phyloP scores from a whole-genome alignment of 23 tunicate species.

The Pegea sp. region DNA sequence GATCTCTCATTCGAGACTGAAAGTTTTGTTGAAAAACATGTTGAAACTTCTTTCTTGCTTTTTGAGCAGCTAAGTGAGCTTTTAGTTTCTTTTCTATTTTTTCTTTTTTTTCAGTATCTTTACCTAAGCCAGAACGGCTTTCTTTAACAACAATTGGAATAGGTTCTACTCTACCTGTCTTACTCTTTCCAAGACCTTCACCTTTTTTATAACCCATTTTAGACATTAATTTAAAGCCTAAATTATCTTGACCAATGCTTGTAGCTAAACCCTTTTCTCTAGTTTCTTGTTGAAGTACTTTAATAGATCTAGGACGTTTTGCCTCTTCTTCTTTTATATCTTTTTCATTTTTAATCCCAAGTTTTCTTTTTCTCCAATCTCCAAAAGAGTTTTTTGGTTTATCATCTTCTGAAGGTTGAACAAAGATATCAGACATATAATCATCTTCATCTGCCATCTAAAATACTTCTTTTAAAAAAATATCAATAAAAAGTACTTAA shows the following conservation, averaged over 20 bases:
- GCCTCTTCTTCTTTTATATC: conserved; percentile 7
- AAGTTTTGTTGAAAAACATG: conserved; percentile 26
- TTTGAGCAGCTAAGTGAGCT: conserved; percentile 12
- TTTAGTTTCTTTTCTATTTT: conserved; percentile 9
- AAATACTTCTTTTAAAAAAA: too few relatives aligned
- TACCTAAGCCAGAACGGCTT: conserved; percentile 49
- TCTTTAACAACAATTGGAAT: conserved; percentile 54
- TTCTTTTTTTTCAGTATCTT: conserved; percentile 44
- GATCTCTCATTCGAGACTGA: conserved; percentile 50
- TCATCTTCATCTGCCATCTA: conserved; percentile 52
- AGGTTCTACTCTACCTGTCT: conserved; percentile 64
- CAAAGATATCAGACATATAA: conserved; percentile 47
- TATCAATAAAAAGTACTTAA: too few relatives aligned
- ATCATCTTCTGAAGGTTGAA: conserved; percentile 3
- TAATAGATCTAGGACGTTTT: conserved; percentile 3
- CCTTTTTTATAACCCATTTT: conserved; percentile 88
- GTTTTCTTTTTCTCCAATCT: conserved; percentile 14
- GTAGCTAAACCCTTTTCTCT: conserved; percentile 61
- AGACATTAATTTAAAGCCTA: conserved; percentile 65
- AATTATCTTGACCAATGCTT: conserved; percentile 26
- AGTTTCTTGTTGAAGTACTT: conserved; percentile 34
- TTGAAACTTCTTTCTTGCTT: conserved; percentile 13
- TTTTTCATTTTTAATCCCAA: conserved; percentile 15
- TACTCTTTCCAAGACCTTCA: conserved; percentile 56
- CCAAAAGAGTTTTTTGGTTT: not conserved